phyloP scores from a whole-genome alignment of 2,888 invertebrate species.

The Mesochorus sp. region DNA sequence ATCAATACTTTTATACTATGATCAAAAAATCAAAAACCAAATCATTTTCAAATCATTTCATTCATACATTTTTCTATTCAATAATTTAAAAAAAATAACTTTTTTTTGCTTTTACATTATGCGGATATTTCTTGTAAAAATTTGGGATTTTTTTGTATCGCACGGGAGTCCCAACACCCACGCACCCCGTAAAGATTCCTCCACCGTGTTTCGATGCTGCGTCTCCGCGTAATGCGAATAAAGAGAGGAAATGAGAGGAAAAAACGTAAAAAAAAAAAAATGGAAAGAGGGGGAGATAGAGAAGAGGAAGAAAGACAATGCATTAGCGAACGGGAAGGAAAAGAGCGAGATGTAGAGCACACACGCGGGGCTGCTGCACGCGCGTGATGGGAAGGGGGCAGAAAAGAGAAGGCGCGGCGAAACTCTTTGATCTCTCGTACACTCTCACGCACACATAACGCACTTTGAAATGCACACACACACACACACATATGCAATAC shows the following conservation, averaged over 20 bases:
- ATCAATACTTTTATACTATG: too few relatives aligned
- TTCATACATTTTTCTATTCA: too few relatives aligned
- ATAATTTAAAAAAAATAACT: too few relatives aligned
- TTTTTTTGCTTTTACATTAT: too few relatives aligned
- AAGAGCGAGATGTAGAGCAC: slow-evolving; percentile 39
- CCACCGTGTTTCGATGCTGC: background rate
- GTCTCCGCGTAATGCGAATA: background rate
- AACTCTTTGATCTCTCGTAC: slow-evolving; percentile 76
- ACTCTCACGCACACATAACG: slow-evolving; percentile 61
- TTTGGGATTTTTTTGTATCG: background rate
- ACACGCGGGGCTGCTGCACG: slow-evolving; percentile 34
- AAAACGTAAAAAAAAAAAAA: slow-evolving; percentile 4
- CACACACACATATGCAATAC: slow-evolving; percentile 17
- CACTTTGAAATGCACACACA: slow-evolving; percentile 48
- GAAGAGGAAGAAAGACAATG: slow-evolving; percentile 41
- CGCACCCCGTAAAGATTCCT: slow-evolving; percentile 15
- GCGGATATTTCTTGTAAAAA: background rate
- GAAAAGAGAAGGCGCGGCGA: slow-evolving; percentile 73
- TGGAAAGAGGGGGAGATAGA: background rate
- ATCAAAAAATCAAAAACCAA: too few relatives aligned
- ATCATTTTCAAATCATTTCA: too few relatives aligned
- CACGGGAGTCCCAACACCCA: slow-evolving; percentile 15
- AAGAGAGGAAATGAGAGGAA: slow-evolving; percentile 42
- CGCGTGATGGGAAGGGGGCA: slow-evolving; percentile 61
- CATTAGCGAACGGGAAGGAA: slow-evolving; percentile 43